Evolutionary conservation across 2,113 vertebrate genomes (phyloP), one percentile per base, ranked within the genome.

Genomic region (Sialia sialis): DNA sequence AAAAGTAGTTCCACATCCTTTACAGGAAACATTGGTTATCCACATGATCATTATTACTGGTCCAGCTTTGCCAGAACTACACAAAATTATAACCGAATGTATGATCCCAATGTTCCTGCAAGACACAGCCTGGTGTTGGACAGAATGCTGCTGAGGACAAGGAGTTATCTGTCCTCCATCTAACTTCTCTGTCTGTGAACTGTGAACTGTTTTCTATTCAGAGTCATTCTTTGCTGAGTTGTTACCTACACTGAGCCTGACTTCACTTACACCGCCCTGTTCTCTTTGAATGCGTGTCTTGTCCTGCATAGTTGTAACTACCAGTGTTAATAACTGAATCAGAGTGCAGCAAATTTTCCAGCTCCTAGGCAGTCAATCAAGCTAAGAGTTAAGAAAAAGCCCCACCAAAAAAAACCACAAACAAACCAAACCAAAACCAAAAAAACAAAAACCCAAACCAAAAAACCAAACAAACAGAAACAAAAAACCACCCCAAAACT

Each of bases 111-210:
- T 2, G 7, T 59, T 70, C 18, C 0, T 0, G 6, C 55, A 74
- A 30, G 4, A 1, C 23, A 18, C 15, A 39, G 16, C 46, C 18
- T 0, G 0, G 21, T 10, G 1, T 62, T 54, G 52, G 9, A 22
- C 23, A n/a, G 26, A 64, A 27, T 3, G 1, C 26, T 49, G 7
- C 11, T 26, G 36, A 0, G 0, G 22, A 32, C 17, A 15, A 48
- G 36, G 2, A 41, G 27, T 11, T 4, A 0, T 49, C 63, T 69
- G 21, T 21, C 16, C 13, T 63, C 58, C 29, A 20, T n/a, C 16
- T 1, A 1, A 4, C 36, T 69, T 77, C 41, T 51, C 58, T 73
- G 36, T 43, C 16, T 1, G 4, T 49, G 38, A 19, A 54, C 32
- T 64, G 16, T 36, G 13, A 87, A 27, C 59, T 29, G 5, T 66